A percentile compares a stretch with the other conserved stretches of the same genome.
Evolutionary conservation across 2,113 vertebrate genomes (phyloP).

Genomic region (Cnemophilus loriae): DNA sequence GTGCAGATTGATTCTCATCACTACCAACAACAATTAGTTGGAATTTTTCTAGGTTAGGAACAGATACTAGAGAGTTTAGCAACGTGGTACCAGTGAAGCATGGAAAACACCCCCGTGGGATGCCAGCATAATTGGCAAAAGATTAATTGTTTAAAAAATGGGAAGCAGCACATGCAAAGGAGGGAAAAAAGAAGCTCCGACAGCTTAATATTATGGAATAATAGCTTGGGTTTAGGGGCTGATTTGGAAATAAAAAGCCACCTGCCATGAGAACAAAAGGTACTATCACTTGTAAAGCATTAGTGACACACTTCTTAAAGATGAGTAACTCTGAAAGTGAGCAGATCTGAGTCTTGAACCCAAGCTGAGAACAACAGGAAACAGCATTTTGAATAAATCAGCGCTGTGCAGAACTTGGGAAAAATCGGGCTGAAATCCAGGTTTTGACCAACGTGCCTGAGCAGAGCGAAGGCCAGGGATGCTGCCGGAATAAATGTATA

Average conservation of each 20-base stretch:
- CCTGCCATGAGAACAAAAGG: neutral
- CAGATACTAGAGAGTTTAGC: slow-evolving; percentile 9
- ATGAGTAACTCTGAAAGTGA: neutral
- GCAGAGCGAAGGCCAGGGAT: neutral
- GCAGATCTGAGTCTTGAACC: neutral
- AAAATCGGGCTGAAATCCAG: neutral
- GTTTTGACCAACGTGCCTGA: neutral
- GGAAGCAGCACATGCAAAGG: slow-evolving; percentile 15
- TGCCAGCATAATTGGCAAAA: slow-evolving; percentile 39
- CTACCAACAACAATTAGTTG: neutral
- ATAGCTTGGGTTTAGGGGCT: neutral
- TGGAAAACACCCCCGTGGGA: slow-evolving; percentile 42
- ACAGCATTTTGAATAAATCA: neutral
- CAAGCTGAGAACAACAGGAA: neutral
- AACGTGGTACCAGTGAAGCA: slow-evolving; percentile 3
- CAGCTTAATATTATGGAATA: neutral
- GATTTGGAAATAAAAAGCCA: neutral
- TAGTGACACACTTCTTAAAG: neutral
- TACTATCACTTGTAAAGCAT: neutral
- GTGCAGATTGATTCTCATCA: neutral
- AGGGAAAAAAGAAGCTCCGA: neutral
- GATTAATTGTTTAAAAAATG: slow-evolving; percentile 47
- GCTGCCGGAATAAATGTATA: neutral
- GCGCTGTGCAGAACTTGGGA: neutral
- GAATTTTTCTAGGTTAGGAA: slow-evolving; percentile 11